Base-by-base conservation (phyloP, 2,888 invertebrate species). In the Halictus ligatus region DNA sequence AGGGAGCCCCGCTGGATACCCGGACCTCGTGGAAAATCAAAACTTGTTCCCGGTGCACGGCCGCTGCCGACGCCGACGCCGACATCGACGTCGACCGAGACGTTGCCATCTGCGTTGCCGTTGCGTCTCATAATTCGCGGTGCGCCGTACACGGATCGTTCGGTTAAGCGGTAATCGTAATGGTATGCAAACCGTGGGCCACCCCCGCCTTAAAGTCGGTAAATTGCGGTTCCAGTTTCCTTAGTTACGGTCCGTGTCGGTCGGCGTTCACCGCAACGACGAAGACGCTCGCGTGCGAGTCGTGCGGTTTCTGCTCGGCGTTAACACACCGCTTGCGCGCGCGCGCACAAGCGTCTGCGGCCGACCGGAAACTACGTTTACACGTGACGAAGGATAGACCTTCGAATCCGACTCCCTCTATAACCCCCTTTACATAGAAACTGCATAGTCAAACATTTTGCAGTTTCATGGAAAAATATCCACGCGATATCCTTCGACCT, bases 211-310 rank as follows among this genome's bases (percentile, higher is more conserved):
- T 43, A 73, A 75, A 86, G 80, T 75, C 75, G 83, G 84, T 85
- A 87, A 81, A 84, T 79, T 79, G 81, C 71, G 76, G 77, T 82
- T 79, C 21, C 76, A 58, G 76, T 72, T 83, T 84, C 81, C 87
- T 80, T 84, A 79, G 80, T 60, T 84, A 74, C 72, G 80, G 54
- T 43, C 73, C n/a, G 81, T 48, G 79, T 78, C 64, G 80, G 54
- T 77, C 69, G 83, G 46, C 77, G 48, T 85, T 78, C 29, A 74
- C 83, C 86, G 77, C 88, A 71, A 76, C 78, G 40, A 43, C 80
- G 76, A 81, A 75, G 72, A 80, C 82, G 69, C 75, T 79, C 72
- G 76, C 64, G 58, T 69, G 69, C 40, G 69, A 43, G 21, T 25
- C 79, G 15, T 76, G 69, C 25, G 78, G 75, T 83, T 35, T 67